A percentile compares a stretch with the other conserved stretches of the same genome.
These are phyloP conservation scores for Branchinecta lynchi DNA, from an alignment of 1,140 invertebrate species.

Conservation along the genomic window DNA sequence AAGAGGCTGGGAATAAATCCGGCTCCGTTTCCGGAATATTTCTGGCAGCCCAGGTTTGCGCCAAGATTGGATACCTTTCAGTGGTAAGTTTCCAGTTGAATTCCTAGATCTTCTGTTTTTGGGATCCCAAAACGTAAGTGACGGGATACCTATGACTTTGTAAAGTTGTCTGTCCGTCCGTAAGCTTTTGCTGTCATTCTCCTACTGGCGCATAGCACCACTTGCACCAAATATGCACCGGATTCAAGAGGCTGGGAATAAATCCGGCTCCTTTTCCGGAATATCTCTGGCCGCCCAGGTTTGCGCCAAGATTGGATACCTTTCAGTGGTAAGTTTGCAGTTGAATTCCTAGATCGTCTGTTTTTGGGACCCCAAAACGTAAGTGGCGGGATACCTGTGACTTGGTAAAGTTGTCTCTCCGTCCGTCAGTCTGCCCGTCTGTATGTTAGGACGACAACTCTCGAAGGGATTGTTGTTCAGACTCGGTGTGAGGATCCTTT, in stretches of 20 bases:
- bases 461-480: no score
- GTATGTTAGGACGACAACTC: no score
- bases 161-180: no score
- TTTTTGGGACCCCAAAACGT: no score
- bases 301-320: slow-evolving; percentile 43
- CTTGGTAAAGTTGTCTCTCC: no score
- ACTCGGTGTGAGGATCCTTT: no score
- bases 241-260: slow-evolving; percentile 47
- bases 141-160: no score
- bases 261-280: slow-evolving; percentile 41
- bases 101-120: no score
- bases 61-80: slow-evolving; percentile 41
- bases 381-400: no score
- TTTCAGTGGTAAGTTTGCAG: slow-evolving; percentile 24
- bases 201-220: slow-evolving; percentile 44
- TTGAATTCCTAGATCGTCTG: no score
- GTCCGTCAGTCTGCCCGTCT: slow-evolving; percentile 60
- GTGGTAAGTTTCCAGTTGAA: neutral
- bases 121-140: no score
- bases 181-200: slow-evolving; percentile 59
- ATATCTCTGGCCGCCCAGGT: slow-evolving; percentile 47
- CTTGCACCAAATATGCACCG: slow-evolving; percentile 49
- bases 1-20: slow-evolving; percentile 41
- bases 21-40: slow-evolving; percentile 46
- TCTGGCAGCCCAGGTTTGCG: slow-evolving; percentile 45